Percentiles rank a stretch among this genome's conserved stretches.
Evolutionary conservation across 2,797 vertebrate genomes (phyloP).

Genomic region (Merluccius polli): DNA sequence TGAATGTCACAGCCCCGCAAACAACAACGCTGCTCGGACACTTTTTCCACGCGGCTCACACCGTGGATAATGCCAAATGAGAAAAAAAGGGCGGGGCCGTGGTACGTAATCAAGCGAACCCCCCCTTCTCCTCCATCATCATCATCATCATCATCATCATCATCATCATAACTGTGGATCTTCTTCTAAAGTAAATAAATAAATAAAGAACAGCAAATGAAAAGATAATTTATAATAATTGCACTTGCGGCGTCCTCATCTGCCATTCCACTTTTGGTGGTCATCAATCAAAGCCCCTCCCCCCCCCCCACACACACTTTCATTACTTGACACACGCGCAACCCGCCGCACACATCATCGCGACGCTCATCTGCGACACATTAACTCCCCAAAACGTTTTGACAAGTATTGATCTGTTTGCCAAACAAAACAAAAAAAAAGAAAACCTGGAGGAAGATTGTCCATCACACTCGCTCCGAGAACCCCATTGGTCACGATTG

Average conservation of each 20-base stretch:
- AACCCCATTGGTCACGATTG: background rate
- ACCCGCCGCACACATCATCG: conserved; percentile 45
- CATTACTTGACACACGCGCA: conserved; percentile 34
- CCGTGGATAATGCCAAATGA: too few relatives aligned
- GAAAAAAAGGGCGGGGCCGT: too few relatives aligned
- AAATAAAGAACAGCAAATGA: conserved; percentile 62
- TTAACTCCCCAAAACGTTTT: conserved; percentile 50
- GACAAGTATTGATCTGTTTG: conserved; percentile 54
- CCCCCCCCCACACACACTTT: background rate
- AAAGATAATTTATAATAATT: conserved; percentile 70
- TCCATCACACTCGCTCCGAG: conserved; percentile 1
- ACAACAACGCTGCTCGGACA: too few relatives aligned
- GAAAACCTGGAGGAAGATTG: background rate
- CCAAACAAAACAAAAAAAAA: conserved; percentile 8
- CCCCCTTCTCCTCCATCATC: too few relatives aligned
- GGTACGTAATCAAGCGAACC: too few relatives aligned
- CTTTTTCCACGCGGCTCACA: too few relatives aligned
- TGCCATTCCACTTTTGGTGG: conserved; percentile 60
- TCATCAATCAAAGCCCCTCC: conserved; percentile 65
- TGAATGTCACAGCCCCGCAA: too few relatives aligned
- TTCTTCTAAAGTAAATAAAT: background rate
- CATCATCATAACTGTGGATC: too few relatives aligned
- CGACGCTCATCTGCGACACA: conserved; percentile 52
- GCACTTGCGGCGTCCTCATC: conserved; percentile 45
- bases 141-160: too few relatives aligned